phyloP scores from a whole-genome alignment of 92 coral and sea anemone genomes.

The Pocillopora meandrina region DNA sequence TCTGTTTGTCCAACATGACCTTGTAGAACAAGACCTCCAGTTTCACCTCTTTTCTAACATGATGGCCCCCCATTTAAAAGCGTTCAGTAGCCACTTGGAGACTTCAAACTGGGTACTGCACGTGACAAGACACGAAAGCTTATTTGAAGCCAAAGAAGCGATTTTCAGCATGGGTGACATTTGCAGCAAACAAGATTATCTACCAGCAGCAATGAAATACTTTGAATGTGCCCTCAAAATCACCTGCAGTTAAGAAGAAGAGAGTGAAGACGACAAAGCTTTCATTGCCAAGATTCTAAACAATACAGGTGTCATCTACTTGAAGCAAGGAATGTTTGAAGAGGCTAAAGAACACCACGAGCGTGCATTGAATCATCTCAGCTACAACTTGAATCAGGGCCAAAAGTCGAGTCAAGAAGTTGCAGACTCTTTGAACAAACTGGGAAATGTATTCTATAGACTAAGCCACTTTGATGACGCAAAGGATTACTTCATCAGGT shows the following conservation, averaged over 20 bases:
- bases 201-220: not conserved
- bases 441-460: not conserved
- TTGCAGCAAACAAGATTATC: not conserved
- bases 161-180: conserved; percentile 3
- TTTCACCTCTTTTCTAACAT: conserved; percentile 17
- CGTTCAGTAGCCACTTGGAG: not conserved
- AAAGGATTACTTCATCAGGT: not conserved
- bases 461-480: not conserved
- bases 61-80: conserved; percentile 19
- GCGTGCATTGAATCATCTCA: not conserved
- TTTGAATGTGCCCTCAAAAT: conserved; percentile 8
- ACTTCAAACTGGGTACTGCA: not conserved
- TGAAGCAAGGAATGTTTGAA: not conserved
- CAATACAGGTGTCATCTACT: not conserved
- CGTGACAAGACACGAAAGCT: not conserved
- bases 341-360: conserved; percentile 3
- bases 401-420: not conserved
- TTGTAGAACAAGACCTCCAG: not conserved
- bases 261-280: not conserved
- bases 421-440: conserved; percentile 23
- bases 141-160: not conserved
- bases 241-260: not conserved
- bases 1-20: conserved; percentile 3
- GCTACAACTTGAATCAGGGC: not conserved
- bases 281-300: not conserved